These are phyloP conservation scores for Pipistrellus kuhlii DNA, from an alignment of 2,797 vertebrate species.

Conservation along the genomic window DNA sequence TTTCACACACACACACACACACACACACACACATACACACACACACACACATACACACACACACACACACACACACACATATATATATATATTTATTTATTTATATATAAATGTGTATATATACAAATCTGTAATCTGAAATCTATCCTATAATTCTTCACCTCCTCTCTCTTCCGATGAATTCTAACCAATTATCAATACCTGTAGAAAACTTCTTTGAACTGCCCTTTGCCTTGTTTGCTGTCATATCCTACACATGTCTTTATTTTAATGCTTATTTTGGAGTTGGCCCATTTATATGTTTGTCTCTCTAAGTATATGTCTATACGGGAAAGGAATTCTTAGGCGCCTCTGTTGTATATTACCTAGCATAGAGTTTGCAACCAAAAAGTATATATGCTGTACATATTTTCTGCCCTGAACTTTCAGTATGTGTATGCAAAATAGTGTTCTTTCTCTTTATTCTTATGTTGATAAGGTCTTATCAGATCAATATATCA, in stretches of 20 bases:
- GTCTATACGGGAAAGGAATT: neutral
- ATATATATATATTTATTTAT: no score
- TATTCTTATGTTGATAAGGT: neutral
- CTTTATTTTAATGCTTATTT: neutral
- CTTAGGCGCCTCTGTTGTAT: neutral
- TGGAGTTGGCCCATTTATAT: neutral
- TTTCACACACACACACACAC: neutral
- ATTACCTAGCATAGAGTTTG: neutral
- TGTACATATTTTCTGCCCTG: neutral
- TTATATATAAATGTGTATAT: neutral
- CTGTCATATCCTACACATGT: neutral
- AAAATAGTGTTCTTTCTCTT: conserved; percentile 16
- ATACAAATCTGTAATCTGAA: neutral
- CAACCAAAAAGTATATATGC: neutral
- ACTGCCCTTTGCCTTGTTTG: neutral
- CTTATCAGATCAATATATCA: neutral
- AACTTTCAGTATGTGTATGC: neutral
- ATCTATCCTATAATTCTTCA: neutral
- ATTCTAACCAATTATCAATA: neutral
- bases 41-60: no score
- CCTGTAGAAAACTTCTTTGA: neutral
- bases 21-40: no score
- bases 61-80: no score
- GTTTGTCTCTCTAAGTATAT: neutral
- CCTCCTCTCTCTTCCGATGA: neutral